Evolutionary conservation across 1,140 invertebrate genomes (phyloP).

Genomic region (Neuroterus valhalla): DNA sequence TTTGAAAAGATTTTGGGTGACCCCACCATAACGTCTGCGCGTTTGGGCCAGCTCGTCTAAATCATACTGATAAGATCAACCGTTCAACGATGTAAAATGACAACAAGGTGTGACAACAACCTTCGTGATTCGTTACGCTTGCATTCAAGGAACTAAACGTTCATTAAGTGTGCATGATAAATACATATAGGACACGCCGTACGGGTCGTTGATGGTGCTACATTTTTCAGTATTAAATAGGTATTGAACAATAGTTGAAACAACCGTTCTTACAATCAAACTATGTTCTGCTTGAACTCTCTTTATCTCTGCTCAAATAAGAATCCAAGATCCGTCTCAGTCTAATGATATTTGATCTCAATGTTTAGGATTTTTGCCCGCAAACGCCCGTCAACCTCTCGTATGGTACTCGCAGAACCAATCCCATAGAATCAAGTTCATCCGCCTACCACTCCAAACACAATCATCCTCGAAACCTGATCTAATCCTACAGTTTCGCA

Average conservation of each 20-base stretch:
- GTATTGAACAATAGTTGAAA: conserved; percentile 21
- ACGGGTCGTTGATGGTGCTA: conserved; percentile 30
- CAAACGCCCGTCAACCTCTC: conserved; percentile 24
- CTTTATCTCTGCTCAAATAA: background rate
- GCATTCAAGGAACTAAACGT: conserved; percentile 12
- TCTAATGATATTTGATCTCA: background rate
- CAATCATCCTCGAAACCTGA: conserved; percentile 37
- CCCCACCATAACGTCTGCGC: conserved; percentile 44
- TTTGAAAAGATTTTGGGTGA: conserved; percentile 19
- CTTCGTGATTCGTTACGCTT: conserved; percentile 43
- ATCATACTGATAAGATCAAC: conserved; percentile 49
- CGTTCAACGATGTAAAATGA: conserved; percentile 47
- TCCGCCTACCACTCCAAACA: conserved; percentile 12
- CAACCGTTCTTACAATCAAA: background rate
- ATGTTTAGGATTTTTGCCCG: background rate
- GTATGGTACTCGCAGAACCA: conserved; percentile 16
- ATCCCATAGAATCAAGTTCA: background rate
- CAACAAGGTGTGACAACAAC: conserved; percentile 42
- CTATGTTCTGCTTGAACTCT: conserved; percentile 9
- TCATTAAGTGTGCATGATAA: conserved; percentile 29
- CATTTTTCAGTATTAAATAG: conserved; percentile 14
- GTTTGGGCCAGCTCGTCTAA: conserved; percentile 63
- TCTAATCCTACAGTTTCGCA: conserved; percentile 49
- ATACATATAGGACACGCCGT: conserved; percentile 29
- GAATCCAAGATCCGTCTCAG: background rate